Evolutionary conservation across 2,797 vertebrate species (phyloP).

Genomic region (Okamejei kenojei): DNA sequence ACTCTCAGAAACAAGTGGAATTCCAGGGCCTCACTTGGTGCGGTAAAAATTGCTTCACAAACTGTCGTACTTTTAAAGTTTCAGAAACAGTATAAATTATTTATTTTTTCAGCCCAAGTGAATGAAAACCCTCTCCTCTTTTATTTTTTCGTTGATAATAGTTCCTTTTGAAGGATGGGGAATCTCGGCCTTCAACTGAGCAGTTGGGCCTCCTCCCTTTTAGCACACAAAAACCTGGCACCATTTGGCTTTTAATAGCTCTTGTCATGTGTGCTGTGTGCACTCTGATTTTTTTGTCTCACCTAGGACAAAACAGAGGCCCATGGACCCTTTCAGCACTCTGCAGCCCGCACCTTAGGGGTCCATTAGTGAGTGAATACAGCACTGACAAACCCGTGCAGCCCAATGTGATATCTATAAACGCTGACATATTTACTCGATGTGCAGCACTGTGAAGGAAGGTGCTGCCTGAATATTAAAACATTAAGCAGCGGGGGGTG

Average conservation of each 20-base stretch:
- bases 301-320: conserved; percentile 72
- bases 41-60: conserved; percentile 22
- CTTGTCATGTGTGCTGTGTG: conserved; percentile 69
- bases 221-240: conserved; percentile 46
- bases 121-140: conserved; percentile 28
- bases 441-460: conserved; percentile 64
- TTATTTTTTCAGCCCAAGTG: background rate
- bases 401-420: conserved; percentile 73
- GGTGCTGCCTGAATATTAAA: conserved; percentile 71
- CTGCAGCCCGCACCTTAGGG: conserved; percentile 73
- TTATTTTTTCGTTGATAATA: conserved; percentile 37
- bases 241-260: conserved; percentile 73
- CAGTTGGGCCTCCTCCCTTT: conserved; percentile 47
- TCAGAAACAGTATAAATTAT: conserved; percentile 32
- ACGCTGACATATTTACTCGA: conserved; percentile 70
- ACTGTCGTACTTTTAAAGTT: background rate
- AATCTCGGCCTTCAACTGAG: conserved; percentile 50
- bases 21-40: background rate
- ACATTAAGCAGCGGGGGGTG: conserved; percentile 55
- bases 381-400: conserved; percentile 75
- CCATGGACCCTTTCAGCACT: conserved; percentile 59
- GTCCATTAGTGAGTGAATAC: conserved; percentile 68
- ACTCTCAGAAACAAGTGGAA: background rate
- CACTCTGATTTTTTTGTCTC: conserved; percentile 56
- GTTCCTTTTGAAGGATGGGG: conserved; percentile 41